Conservation (phyloP, 2,113 vertebrate species). For the Pachyramphus minor region DNA sequence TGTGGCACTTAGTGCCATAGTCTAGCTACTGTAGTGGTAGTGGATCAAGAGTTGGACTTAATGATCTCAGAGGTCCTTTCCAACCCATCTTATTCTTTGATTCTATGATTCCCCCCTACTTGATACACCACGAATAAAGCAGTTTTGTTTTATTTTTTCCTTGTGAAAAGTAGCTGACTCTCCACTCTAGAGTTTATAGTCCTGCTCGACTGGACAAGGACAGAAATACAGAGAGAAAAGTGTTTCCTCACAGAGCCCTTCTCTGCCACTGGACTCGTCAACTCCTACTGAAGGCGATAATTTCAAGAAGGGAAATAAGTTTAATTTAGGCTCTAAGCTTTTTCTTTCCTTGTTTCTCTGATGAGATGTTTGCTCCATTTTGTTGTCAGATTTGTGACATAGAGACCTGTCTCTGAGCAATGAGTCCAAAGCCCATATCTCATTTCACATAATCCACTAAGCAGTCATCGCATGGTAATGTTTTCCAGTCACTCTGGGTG, state of each 20-base stretch:
- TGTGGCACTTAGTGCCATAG: too few relatives aligned
- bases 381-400: slow-evolving; percentile 51
- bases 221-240: background rate
- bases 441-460: slow-evolving; percentile 57
- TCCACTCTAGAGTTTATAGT: background rate
- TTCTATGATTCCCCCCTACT: accelerated
- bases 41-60: too few relatives aligned
- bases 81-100: too few relatives aligned
- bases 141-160: background rate
- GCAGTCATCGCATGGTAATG: slow-evolving; percentile 41
- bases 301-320: background rate
- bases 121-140: background rate
- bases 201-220: background rate
- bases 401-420: slow-evolving; percentile 43
- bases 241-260: background rate
- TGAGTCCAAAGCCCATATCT: slow-evolving; percentile 55
- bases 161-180: background rate
- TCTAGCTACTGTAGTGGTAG: too few relatives aligned
- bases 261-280: background rate
- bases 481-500: slow-evolving; percentile 42
- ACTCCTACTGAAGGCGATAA: background rate
- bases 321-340: background rate
- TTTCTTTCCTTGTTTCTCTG: background rate
- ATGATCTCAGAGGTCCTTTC: too few relatives aligned
- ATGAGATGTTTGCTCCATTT: slow-evolving; percentile 38